Evolutionary conservation across 2,797 vertebrate species (phyloP).

Genomic region (Coracias cyanogaster): DNA sequence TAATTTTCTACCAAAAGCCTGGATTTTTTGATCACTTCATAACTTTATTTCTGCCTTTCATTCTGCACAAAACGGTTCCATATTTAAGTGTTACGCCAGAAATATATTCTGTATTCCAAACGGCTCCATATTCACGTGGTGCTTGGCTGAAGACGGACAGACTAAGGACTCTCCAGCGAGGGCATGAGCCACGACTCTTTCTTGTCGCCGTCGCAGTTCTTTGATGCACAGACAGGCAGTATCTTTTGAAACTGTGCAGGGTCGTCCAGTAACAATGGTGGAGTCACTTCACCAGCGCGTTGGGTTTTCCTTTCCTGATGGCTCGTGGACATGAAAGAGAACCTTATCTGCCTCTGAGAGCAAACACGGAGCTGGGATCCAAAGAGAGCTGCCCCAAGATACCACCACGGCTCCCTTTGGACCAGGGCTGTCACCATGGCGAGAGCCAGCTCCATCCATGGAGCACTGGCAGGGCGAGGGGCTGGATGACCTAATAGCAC

Average conservation of each 20-base stretch:
- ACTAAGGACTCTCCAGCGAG: neutral
- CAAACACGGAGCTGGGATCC: neutral
- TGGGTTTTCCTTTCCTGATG: constrained; percentile 39
- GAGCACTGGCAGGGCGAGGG: neutral
- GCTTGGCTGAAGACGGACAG: neutral
- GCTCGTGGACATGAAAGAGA: constrained; percentile 55
- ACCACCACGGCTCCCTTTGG: neutral
- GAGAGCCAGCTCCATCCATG: neutral
- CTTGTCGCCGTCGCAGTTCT: neutral
- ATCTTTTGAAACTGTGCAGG: constrained; percentile 62
- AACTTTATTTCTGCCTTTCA: neutral
- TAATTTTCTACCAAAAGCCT: neutral
- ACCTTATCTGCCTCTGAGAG: constrained; percentile 40
- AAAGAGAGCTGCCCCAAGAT: neutral
- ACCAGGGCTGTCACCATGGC: neutral
- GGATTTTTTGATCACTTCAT: neutral
- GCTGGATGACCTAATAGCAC: neutral
- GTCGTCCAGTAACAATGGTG: constrained; percentile 8
- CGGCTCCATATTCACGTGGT: fast-evolving
- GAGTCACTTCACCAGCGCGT: neutral
- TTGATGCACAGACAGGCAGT: neutral
- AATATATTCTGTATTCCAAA: fast-evolving
- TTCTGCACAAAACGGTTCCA: neutral
- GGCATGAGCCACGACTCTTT: neutral
- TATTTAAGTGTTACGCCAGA: fast-evolving